phyloP scores from a whole-genome alignment of 2,797 vertebrate genomes.

The Notolabrus celidotus region DNA sequence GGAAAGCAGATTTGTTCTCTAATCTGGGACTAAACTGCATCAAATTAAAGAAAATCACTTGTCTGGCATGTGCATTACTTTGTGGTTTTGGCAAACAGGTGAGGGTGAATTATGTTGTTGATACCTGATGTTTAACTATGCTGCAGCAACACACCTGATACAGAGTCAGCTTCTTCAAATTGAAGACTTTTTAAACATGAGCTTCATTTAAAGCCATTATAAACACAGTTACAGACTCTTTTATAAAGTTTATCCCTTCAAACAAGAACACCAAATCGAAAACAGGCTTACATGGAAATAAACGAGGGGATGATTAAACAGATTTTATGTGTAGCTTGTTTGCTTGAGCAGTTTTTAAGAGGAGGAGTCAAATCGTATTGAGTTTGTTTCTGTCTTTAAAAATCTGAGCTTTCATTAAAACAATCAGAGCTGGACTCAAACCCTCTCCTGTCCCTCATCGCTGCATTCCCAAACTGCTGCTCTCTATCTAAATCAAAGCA shows the following conservation, averaged over 20 bases:
- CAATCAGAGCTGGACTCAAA: conserved; percentile 46
- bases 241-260: conserved; percentile 11
- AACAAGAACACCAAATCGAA: conserved; percentile 42
- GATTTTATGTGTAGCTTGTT: conserved; percentile 31
- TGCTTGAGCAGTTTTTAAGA: background rate
- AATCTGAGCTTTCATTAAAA: conserved; percentile 56
- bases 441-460: conserved; percentile 21
- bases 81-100: background rate
- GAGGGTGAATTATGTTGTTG: background rate
- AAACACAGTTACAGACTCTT: conserved; percentile 30
- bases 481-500: conserved; percentile 79
- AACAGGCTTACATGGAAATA: conserved; percentile 39
- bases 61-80: background rate
- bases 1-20: background rate
- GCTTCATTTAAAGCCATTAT: conserved; percentile 27
- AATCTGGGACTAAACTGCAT: background rate
- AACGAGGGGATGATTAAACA: conserved; percentile 60
- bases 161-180: background rate
- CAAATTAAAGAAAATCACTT: background rate
- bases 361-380: conserved; percentile 8
- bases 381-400: conserved; percentile 20
- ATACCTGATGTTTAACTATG: background rate
- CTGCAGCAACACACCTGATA: conserved; percentile 5
- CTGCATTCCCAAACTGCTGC: conserved; percentile 68
- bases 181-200: conserved; percentile 20